Base-by-base conservation (phyloP, 2,113 vertebrate genomes). In the Trichechus manatus region DNA sequence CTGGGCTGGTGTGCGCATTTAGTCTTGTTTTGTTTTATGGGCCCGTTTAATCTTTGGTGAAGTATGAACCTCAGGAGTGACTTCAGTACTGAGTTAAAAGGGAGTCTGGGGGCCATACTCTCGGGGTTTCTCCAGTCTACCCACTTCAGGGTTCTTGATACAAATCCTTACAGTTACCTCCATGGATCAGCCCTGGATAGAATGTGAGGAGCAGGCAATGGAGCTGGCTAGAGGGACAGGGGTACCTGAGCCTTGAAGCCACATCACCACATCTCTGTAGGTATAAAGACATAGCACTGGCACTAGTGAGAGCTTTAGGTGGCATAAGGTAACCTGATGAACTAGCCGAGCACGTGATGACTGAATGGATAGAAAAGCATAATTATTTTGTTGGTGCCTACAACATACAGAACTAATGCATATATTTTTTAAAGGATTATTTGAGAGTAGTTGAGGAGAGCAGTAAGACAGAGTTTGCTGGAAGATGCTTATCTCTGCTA, bases 391-490 rank as follows among this genome's bases (percentile, higher is more conserved):
- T 68, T 70, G 70, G 63, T 11, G 31, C 39, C 88, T 59, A 15
- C 0, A 0, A 42, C 20, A 2, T 2, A 44, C 0, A 3, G 39
- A 81, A 19, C 33, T 7, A 15, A 63, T 9, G 22, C 61, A 36
- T 20, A 50, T 23, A 68, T 47, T 50, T 83, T 53, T 23, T 42
- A 75, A 75, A 9, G 44, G 33, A 29, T 78, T 82, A 8, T 72
- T 17, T 25, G 89, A 61, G 77, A 17, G 47, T 10, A 23, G 5
- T 7, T 44, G 9, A 7, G 0, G 44, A 68, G 20, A 78, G 66
- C 47, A 61, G 13, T 9, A 59, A 70, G 70, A 39, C 61, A 78
- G 3, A 0, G 0, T 17, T 80, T 39, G 61, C 77, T 87, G 33
- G 33, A 59, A 79, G 36, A n/a, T 19, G 0, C 14, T 19, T 42